Percentiles rank a stretch among this genome's conserved stretches.
Conservation (phyloP, 2,113 vertebrate genomes). For the Caloenas nicobarica region DNA sequence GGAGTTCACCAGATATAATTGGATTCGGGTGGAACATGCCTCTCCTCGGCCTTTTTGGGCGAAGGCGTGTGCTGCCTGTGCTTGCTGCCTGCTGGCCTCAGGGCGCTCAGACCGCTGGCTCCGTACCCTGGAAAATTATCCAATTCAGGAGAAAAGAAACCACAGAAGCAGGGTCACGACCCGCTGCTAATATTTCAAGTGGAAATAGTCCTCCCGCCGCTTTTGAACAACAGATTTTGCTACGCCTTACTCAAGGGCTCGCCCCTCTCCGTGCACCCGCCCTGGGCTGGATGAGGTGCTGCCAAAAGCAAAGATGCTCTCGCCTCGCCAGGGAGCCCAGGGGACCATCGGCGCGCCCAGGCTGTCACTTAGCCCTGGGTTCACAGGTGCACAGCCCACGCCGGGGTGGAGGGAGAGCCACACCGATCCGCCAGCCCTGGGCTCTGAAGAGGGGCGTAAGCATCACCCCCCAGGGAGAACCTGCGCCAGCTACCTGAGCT, state of each 20-base stretch:
- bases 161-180: slow-evolving; percentile 24
- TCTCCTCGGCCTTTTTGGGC: slow-evolving; percentile 76
- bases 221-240: not conserved
- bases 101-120: slow-evolving; percentile 73
- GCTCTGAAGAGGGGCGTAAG: rapidly evolving
- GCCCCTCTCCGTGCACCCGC: not conserved
- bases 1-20: slow-evolving; percentile 89
- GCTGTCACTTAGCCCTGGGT: not conserved
- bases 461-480: not conserved
- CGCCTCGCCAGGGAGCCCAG: not conserved
- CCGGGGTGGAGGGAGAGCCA: not conserved
- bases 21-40: slow-evolving; percentile 80
- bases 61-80: slow-evolving; percentile 77
- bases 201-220: not conserved
- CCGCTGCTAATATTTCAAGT: slow-evolving; percentile 50
- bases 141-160: slow-evolving; percentile 68
- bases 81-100: slow-evolving; percentile 75
- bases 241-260: not conserved
- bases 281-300: rapidly evolving
- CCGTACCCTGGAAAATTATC: slow-evolving; percentile 81
- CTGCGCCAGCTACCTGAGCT: not conserved
- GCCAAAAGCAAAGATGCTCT: not conserved
- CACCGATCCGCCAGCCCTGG: rapidly evolving
- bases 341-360: not conserved
- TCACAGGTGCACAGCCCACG: rapidly evolving